Percentiles rank a stretch among this genome's conserved stretches.
Conservation (phyloP, 1,140 invertebrate genomes). For the Cecropterus lyciades region DNA sequence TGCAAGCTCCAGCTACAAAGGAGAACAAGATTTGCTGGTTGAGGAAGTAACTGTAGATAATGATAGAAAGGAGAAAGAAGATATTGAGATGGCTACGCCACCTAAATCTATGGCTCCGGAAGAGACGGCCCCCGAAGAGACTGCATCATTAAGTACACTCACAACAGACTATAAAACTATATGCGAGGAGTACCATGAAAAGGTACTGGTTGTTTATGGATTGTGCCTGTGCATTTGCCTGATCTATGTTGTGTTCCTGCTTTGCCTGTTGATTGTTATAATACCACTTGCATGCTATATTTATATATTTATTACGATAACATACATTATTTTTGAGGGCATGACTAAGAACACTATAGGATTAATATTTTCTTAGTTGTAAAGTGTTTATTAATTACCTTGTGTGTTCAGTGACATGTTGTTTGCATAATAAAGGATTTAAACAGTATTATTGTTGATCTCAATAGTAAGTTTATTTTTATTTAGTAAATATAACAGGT, state of each 20-base stretch:
- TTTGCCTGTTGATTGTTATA: slow-evolving; percentile 43
- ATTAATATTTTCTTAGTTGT: slow-evolving; percentile 34
- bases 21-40: slow-evolving; percentile 71
- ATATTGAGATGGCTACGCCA: slow-evolving; percentile 46
- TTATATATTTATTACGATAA: slow-evolving; percentile 32
- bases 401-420: slow-evolving; percentile 34
- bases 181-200: slow-evolving; percentile 76
- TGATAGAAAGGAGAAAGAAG: slow-evolving; percentile 60
- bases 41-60: slow-evolving; percentile 77
- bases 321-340: slow-evolving; percentile 30
- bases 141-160: slow-evolving; percentile 74
- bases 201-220: slow-evolving; percentile 65
- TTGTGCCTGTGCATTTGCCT: slow-evolving; percentile 52
- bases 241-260: slow-evolving; percentile 42
- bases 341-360: slow-evolving; percentile 36
- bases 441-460: slow-evolving; percentile 24
- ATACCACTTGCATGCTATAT: slow-evolving; percentile 45
- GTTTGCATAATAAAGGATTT: slow-evolving; percentile 26
- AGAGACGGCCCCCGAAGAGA: slow-evolving; percentile 67
- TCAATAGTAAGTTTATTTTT: slow-evolving; percentile 14
- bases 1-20: slow-evolving; percentile 55
- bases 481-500: neutral
- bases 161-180: slow-evolving; percentile 82
- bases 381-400: slow-evolving; percentile 18
- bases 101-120: slow-evolving; percentile 70